Base-by-base conservation (phyloP, 2,113 vertebrate species). In the Burhinus oedicnemus region DNA sequence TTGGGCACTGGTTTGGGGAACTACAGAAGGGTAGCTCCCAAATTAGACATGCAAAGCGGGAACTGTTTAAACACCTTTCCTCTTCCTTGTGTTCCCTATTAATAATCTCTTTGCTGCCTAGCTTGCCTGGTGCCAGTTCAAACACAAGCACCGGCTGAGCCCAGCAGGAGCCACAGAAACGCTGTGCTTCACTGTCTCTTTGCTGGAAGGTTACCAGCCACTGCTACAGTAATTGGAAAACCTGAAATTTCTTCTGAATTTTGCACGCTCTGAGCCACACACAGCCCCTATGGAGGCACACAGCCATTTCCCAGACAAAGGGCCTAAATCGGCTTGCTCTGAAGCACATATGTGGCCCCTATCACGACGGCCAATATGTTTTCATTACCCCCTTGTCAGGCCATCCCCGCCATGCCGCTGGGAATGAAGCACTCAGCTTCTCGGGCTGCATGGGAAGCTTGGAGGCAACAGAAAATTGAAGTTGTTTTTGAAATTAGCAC, bases 31-130 rank as follows among this genome's bases (percentile, higher is more conserved):
- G 69, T 44, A 96, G 95, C 80, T 95, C 21, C 69, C 6, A 0
- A 78, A 94, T 88, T 86, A 97, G 86, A 93, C 91, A 97, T 79
- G 93, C 25, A 77, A 94, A 89, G 77, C 8, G 40, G 77, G 82
- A 96, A 94, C 80, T 87, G 66, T 96, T 97, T 96, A 80, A 94
- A 97, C 83, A 93, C 61, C 76, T 96, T 92, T 80, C 44, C 87
- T 95, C 93, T 97, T 80, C 83, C 90, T 93, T 55, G 74, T 3
- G 12, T 44, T 94, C 51, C 62, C 93, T 83, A 96, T 95, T 91
- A 97, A 94, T 92, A 82, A 60, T 89, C 89, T 93, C 87, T 86
- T 91, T 13, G 25, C 79, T 94, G 71, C 45, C 61, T 42, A 90
- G 60, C 57, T 95, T 86, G 84, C 54, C 70, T 83, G 58, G 45